phyloP scores from a whole-genome alignment of 2,113 vertebrate genomes.

The Sitta europaea region DNA sequence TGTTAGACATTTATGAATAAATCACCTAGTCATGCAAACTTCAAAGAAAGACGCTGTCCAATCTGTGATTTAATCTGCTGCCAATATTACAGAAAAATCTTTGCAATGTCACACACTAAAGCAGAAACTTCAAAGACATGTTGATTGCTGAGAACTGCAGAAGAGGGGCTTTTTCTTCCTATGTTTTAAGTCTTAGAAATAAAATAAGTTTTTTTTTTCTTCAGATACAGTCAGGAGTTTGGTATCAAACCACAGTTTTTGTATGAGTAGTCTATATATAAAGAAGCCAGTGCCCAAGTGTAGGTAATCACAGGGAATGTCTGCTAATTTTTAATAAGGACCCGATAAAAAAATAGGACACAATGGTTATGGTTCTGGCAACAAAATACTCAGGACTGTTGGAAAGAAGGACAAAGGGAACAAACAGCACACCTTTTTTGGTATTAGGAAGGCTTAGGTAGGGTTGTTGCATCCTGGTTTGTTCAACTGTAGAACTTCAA shows the following conservation, averaged over 20 bases:
- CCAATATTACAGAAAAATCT: constrained; percentile 1
- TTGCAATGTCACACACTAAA: neutral
- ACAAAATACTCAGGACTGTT: neutral
- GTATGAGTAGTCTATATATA: neutral
- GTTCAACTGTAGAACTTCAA: neutral
- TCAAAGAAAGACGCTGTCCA: constrained; percentile 20
- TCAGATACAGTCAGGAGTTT: neutral
- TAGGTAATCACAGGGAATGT: neutral
- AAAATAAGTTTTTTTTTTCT: neutral
- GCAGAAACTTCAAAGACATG: constrained; percentile 39
- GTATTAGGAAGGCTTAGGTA: neutral
- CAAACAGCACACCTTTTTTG: neutral
- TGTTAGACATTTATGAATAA: neutral
- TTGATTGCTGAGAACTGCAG: neutral
- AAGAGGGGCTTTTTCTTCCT: neutral
- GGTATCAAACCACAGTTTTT: neutral
- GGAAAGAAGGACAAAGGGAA: neutral
- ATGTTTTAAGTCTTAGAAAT: neutral
- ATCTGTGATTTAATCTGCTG: constrained; percentile 16
- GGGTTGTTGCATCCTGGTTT: neutral
- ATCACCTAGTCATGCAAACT: neutral
- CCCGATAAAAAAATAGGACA: neutral
- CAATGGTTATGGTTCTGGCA: neutral
- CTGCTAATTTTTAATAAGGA: neutral
- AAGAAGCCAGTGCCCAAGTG: neutral